Conservation (phyloP, 1,140 invertebrate genomes). For the Heliconius melpomene region DNA sequence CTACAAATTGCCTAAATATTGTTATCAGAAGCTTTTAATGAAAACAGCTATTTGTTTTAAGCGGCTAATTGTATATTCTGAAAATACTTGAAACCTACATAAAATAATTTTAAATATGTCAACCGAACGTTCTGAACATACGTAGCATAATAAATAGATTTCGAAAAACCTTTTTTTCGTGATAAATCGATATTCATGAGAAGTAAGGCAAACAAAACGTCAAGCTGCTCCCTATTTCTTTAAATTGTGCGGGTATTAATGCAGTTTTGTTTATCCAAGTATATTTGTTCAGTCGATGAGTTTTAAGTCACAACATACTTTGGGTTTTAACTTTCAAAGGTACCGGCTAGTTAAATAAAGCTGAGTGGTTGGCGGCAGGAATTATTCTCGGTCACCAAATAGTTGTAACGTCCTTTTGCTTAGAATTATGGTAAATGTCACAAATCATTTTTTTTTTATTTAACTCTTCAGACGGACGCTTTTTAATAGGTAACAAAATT, state of each 20-base stretch:
- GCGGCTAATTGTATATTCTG: background rate
- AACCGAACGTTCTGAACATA: slow-evolving; percentile 6
- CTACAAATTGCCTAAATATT: no score
- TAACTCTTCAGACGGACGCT: background rate
- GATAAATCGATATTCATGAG: slow-evolving; percentile 54
- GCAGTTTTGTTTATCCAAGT: slow-evolving; percentile 62
- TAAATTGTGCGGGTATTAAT: slow-evolving; percentile 74
- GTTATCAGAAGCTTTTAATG: background rate
- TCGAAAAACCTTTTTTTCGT: background rate
- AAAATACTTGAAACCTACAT: background rate
- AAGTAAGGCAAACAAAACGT: slow-evolving; percentile 60
- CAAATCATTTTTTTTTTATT: background rate
- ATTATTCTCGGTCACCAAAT: slow-evolving; percentile 69
- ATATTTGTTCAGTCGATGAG: slow-evolving; percentile 72
- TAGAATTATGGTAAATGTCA: slow-evolving; percentile 62
- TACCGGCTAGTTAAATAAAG: slow-evolving; percentile 67
- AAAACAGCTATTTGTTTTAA: background rate
- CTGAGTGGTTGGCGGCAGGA: slow-evolving; percentile 64
- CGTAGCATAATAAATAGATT: background rate
- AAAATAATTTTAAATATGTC: background rate
- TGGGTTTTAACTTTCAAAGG: slow-evolving; percentile 80
- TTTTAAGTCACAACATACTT: slow-evolving; percentile 75
- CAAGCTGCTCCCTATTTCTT: slow-evolving; percentile 71
- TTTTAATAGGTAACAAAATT: background rate
- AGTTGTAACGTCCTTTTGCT: slow-evolving; percentile 52